Base-by-base conservation (phyloP, 2,113 vertebrate genomes). In the Alces alces region DNA sequence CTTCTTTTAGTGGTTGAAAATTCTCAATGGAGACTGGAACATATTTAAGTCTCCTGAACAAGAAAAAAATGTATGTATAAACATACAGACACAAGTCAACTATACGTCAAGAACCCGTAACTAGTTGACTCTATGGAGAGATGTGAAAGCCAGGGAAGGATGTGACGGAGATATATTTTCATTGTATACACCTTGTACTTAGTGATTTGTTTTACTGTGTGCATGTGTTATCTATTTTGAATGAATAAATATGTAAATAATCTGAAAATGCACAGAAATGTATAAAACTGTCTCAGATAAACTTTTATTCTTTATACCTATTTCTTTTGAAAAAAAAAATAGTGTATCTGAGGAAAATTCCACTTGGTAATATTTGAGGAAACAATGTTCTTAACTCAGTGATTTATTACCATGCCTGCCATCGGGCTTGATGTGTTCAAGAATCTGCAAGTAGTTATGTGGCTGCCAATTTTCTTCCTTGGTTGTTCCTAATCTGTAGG, bases 321-420 rank as follows among this genome's bases (percentile, higher is more conserved):
- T 91, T 96, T 97, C 8, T 88, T 43, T 93, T 28, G 3, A 16
- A 76, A 87, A 54, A 33, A 82, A 92, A 54, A n/a, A 39, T 14
- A 47, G 58, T 52, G 12, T 27, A 43, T 58, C 54, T 90, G 36
- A 83, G 79, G 36, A 80, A 90, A 90, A 54, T 90, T 95, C 12
- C 50, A 87, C 80, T 95, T 92, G 17, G 50, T 36, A 93, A 91
- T 95, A 88, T 95, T 96, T 92, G 14, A 92, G 90, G 61, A 43
- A 91, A 64, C 89, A 96, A 66, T 61, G 30, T 89, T 96, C 61
- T 61, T 85, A 60, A 76, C 47, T 87, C n/a, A 39, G n/a, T 96
- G 92, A 97, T 97, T 96, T 97, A 97, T 96, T 82, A 30, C 83
- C 14, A 5, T 58, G 47, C n/a, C 76, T 82, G 55, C 50, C 28